Conservation (phyloP, 2,797 vertebrate genomes). For the Morelia viridis region DNA sequence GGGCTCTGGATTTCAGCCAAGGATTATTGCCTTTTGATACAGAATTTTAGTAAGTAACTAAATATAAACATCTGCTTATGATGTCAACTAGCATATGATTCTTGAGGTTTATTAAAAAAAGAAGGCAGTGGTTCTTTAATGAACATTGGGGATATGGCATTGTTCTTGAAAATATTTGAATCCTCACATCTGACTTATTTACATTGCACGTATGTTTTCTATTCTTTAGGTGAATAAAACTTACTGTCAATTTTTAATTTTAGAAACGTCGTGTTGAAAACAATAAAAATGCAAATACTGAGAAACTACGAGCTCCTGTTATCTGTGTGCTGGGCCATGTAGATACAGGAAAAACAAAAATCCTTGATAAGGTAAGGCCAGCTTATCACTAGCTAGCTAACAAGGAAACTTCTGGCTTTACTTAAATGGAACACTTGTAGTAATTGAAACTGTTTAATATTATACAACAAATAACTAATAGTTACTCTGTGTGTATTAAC, state of each 20-base stretch:
- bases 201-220: background rate
- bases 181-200: background rate
- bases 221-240: background rate
- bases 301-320: constrained; percentile 87
- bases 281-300: constrained; percentile 83
- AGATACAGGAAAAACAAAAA: constrained; percentile 98
- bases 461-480: background rate
- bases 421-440: background rate
- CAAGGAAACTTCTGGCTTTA: background rate
- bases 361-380: constrained; percentile 90
- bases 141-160: background rate
- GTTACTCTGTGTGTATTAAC: background rate
- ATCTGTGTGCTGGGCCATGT: constrained; percentile 98
- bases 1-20: background rate
- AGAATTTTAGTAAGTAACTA: background rate
- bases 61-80: background rate
- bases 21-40: background rate
- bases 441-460: background rate
- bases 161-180: background rate
- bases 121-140: background rate
- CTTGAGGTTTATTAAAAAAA: background rate
- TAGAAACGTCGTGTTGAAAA: constrained; percentile 92
- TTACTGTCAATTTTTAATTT: constrained; percentile 38
- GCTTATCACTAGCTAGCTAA: background rate
- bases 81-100: background rate